Percentiles rank a stretch among this genome's conserved stretches.
Evolutionary conservation across 2,888 invertebrate genomes (phyloP).

Genomic region (Agrotis puta): DNA sequence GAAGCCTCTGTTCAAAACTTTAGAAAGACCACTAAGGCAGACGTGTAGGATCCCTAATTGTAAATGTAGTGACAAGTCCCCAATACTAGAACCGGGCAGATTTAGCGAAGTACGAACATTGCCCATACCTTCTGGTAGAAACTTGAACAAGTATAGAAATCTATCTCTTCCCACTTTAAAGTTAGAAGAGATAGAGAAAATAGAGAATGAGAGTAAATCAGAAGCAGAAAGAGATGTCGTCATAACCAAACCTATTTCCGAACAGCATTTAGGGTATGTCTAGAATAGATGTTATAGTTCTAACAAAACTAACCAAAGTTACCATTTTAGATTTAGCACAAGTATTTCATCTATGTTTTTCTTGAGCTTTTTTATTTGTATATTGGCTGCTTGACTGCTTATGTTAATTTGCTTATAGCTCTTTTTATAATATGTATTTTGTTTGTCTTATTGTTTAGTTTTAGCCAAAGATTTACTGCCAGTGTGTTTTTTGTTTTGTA

Average conservation of each 20-base stretch:
- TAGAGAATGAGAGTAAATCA: conserved; percentile 72
- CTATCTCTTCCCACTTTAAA: conserved; percentile 87
- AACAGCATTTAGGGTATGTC: conserved; percentile 91
- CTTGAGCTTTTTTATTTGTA: conserved; percentile 69
- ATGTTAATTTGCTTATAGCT: conserved; percentile 62
- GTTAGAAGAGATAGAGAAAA: conserved; percentile 81
- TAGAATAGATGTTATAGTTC: conserved; percentile 68
- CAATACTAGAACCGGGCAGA: conserved; percentile 70
- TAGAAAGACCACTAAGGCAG: conserved; percentile 82
- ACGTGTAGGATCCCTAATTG: conserved; percentile 87
- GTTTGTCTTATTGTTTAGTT: conserved; percentile 59
- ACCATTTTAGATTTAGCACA: conserved; percentile 74
- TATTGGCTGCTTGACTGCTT: conserved; percentile 74
- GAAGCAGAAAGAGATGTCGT: conserved; percentile 82
- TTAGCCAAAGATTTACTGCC: conserved; percentile 61
- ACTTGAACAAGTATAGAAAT: conserved; percentile 82
- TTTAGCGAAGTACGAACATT: conserved; percentile 83
- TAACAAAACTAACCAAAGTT: conserved; percentile 62
- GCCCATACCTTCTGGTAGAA: conserved; percentile 81
- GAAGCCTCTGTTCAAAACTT: conserved; percentile 76
- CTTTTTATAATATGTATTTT: conserved; percentile 61
- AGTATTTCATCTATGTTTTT: conserved; percentile 63
- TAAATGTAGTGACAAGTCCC: conserved; percentile 81
- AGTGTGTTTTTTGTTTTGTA: conserved; percentile 71
- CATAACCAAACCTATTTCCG: conserved; percentile 86